phyloP scores from a whole-genome alignment of 2,888 invertebrate species.

The Molorchus minor region DNA sequence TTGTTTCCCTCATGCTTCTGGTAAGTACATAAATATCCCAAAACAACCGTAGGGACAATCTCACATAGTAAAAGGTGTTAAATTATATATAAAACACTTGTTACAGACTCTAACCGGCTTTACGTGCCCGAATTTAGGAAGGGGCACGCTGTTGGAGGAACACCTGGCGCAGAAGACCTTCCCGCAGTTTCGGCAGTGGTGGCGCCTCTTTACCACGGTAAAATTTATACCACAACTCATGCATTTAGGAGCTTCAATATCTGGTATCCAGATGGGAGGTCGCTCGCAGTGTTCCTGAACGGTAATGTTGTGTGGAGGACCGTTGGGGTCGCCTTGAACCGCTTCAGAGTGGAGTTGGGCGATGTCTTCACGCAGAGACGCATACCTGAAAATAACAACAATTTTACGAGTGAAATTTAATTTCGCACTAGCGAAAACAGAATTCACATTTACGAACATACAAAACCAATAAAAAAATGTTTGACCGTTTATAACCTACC shows the following conservation, averaged over 20 bases:
- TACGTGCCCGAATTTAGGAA: constrained; percentile 90
- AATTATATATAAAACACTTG: constrained; percentile 81
- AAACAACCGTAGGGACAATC: constrained; percentile 20
- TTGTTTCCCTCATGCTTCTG: constrained; percentile 27
- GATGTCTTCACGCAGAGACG: constrained; percentile 48
- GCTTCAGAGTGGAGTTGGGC: constrained; percentile 42
- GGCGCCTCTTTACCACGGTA: constrained; percentile 93
- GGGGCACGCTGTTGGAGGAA: constrained; percentile 90
- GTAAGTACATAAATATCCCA: constrained; percentile 37
- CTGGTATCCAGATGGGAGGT: constrained; percentile 95
- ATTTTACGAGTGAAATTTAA: too few relatives aligned
- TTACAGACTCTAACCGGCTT: constrained; percentile 96
- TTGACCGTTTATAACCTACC: constrained; percentile 28
- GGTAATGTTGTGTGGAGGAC: constrained; percentile 13
- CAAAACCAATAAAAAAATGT: too few relatives aligned
- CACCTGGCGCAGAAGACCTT: constrained; percentile 95
- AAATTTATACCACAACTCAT: constrained; percentile 93
- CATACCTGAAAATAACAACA: constrained; percentile 41
- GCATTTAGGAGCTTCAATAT: constrained; percentile 89
- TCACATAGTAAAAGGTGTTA: constrained; percentile 70
- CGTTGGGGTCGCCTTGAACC: constrained; percentile 19
- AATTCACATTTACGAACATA: too few relatives aligned
- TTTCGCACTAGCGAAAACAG: too few relatives aligned
- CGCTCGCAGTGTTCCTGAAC: constrained; percentile 46
- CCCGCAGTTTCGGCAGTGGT: constrained; percentile 98